phyloP scores from a whole-genome alignment of 2,113 vertebrate genomes.

The Deroptyus accipitrinus region DNA sequence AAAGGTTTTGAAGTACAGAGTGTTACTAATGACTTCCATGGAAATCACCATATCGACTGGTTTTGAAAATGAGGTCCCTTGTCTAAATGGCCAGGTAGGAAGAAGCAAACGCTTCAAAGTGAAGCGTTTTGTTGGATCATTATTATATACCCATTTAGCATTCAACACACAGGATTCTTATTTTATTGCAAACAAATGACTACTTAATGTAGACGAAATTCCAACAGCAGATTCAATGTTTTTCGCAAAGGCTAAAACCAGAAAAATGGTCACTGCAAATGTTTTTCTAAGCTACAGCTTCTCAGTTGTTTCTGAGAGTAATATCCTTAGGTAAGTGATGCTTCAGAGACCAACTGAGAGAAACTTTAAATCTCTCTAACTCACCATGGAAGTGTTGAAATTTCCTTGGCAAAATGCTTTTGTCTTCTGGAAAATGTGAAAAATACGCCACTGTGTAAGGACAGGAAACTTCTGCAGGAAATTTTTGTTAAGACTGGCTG shows the following conservation, averaged over 20 bases:
- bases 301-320: not conserved
- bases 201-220: not conserved
- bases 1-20: not conserved
- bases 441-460: not conserved
- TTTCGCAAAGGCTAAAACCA: not conserved
- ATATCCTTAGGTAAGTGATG: not conserved
- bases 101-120: rapidly evolving
- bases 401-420: not conserved
- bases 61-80: not conserved
- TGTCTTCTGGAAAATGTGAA: not conserved
- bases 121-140: not conserved
- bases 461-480: not conserved
- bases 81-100: not conserved
- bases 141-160: not conserved
- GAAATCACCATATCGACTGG: rapidly evolving
- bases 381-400: not conserved
- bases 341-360: not conserved
- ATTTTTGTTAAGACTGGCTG: not conserved
- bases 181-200: not conserved
- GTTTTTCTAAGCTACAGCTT: not conserved
- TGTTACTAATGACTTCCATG: not conserved
- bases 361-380: not conserved
- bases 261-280: not conserved
- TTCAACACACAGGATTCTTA: not conserved
- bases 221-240: not conserved